Evolutionary conservation across 2,113 vertebrate genomes (phyloP).

Genomic region (Salminus brasiliensis): DNA sequence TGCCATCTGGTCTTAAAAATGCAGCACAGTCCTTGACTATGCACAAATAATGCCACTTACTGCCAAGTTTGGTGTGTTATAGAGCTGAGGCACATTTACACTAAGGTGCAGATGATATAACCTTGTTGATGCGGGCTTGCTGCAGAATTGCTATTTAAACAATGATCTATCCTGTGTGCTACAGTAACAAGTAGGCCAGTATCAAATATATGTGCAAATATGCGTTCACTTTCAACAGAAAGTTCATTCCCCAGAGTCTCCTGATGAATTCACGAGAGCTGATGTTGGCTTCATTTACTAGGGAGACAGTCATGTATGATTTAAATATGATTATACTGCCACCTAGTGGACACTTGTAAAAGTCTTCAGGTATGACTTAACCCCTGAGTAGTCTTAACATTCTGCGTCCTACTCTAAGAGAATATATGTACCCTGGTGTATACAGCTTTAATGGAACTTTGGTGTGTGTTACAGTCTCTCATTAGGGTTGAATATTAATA

Average conservation of each 20-base stretch:
- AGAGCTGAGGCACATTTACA: background rate
- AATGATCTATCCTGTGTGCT: background rate
- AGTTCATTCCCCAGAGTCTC: background rate
- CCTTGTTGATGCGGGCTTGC: background rate
- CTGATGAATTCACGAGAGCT: background rate
- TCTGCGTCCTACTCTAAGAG: too few species aligned
- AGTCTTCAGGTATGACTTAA: background rate
- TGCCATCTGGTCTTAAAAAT: conserved; percentile 23
- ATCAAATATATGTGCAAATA: background rate
- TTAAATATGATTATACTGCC: conserved; percentile 39
- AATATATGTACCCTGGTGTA: too few species aligned
- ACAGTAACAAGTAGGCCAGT: background rate
- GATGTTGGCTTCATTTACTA: background rate
- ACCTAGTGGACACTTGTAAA: conserved; percentile 23
- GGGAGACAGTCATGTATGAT: background rate
- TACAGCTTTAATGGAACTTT: too few species aligned
- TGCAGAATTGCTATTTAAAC: background rate
- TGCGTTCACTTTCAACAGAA: background rate
- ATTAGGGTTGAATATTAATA: too few species aligned
- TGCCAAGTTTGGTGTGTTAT: background rate
- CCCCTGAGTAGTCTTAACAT: too few species aligned
- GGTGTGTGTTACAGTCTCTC: too few species aligned
- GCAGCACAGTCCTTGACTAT: background rate
- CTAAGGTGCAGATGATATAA: background rate
- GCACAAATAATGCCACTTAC: background rate